These are phyloP conservation scores for Onychostruthus taczanowskii DNA, from an alignment of 2,113 vertebrate species.

Conservation along the genomic window DNA sequence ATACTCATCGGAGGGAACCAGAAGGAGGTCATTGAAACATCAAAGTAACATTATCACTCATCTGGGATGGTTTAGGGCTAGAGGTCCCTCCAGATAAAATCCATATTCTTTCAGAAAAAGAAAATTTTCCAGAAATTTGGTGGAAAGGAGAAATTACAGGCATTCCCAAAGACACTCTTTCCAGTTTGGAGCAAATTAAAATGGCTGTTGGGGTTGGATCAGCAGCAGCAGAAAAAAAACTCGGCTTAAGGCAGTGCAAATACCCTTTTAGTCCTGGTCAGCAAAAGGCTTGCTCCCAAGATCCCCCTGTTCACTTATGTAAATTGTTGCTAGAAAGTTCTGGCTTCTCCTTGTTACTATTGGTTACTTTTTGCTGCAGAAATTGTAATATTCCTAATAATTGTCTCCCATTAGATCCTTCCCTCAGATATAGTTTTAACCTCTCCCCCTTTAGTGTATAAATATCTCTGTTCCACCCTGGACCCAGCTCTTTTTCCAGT, in stretches of 20 bases:
- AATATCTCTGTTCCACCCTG: not conserved
- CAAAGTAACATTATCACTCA: not conserved
- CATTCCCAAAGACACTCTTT: not conserved
- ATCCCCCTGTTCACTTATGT: not conserved
- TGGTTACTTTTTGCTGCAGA: not conserved
- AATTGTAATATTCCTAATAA: not conserved
- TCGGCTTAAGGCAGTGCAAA: not conserved
- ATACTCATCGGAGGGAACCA: not conserved
- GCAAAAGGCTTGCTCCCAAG: not conserved
- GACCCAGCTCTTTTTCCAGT: not conserved
- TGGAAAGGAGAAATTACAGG: not conserved
- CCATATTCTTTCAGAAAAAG: not conserved
- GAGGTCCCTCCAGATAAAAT: not conserved
- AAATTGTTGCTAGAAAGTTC: not conserved
- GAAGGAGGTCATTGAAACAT: not conserved
- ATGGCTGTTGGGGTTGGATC: not conserved
- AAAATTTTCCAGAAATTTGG: not conserved
- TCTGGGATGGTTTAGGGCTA: not conserved
- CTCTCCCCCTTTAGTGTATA: not conserved
- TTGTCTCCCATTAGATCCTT: not conserved
- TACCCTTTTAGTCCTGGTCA: not conserved
- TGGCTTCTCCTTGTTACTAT: not conserved
- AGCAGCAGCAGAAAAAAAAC: not conserved
- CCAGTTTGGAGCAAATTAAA: not conserved
- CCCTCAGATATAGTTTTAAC: not conserved